Evolutionary conservation across 2,797 vertebrate genomes (phyloP), one percentile per base, ranked within the genome.

Genomic region (Danio albolineatus): DNA sequence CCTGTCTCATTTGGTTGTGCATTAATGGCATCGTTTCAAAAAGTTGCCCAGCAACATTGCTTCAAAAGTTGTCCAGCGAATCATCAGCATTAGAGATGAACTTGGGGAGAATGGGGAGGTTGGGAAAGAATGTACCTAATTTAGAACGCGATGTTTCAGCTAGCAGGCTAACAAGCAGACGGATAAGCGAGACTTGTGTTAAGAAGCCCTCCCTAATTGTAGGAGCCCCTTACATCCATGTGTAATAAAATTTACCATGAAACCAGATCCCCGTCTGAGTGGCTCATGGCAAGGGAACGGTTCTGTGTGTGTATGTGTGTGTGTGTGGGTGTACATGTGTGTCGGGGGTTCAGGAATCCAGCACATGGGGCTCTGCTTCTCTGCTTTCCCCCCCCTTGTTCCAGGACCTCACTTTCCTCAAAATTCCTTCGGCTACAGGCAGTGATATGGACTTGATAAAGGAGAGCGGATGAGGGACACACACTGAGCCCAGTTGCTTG

Each of bases 201-300:
- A 74, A 76, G 77, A 80, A 83, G 66, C 65, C 56, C 84, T 78
- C 80, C 64, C 70, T 80, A 83, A 81, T 79, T 76, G 72, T 56
- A 74, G 71, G 71, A 84, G 64, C 73, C 84, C 75, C 78, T 69
- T 60, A 71, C 76, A 85, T 81, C 65, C 76, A 82, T 76, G 72
- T 83, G 83, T 81, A 82, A 83, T 79, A 76, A 75, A 74, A 73
- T 82, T 85, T 77, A 82, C 59, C 78, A 65, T 76, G 83, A 85
- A 87, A 85, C 84, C 41, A 56, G 81, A 81, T 82, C 73, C 69
- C 49, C 46, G 74, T 73, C 53, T 81, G 74, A 73, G 65, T 77
- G 79, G 78, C 48, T 46, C 59, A 73, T 38, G 71, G 72, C 46
- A 59, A 69, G 59, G 59, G 65, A 70, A 54, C 8, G 44, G 53